Conservation (phyloP, 2,888 invertebrate genomes). For the Atrina japonica region DNA sequence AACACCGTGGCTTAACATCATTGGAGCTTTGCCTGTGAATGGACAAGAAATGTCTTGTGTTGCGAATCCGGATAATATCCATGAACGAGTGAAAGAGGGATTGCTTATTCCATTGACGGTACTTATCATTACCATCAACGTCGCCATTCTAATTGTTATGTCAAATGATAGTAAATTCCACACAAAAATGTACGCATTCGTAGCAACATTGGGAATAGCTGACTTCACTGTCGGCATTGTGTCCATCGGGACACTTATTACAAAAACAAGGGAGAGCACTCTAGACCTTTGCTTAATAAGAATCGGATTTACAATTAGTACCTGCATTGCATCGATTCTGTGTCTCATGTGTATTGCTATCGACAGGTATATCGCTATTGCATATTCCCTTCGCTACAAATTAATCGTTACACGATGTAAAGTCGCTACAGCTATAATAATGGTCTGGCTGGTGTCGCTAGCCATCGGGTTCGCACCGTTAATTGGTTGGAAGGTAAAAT, state of each 20-base stretch:
- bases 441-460: slow-evolving; percentile 60
- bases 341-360: slow-evolving; percentile 67
- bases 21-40: neutral
- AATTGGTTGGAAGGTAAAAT: slow-evolving; percentile 61
- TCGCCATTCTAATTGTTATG: slow-evolving; percentile 54
- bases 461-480: slow-evolving; percentile 66
- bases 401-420: slow-evolving; percentile 57
- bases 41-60: slow-evolving; percentile 1
- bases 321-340: slow-evolving; percentile 58
- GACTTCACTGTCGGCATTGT: slow-evolving; percentile 65
- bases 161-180: slow-evolving; percentile 51
- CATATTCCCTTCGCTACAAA: slow-evolving; percentile 61
- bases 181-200: slow-evolving; percentile 61
- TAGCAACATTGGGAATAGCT: slow-evolving; percentile 61
- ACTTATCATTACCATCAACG: slow-evolving; percentile 58
- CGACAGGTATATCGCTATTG: slow-evolving; percentile 71
- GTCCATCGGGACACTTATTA: slow-evolving; percentile 61
- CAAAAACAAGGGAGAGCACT: slow-evolving; percentile 50
- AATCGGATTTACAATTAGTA: slow-evolving; percentile 59
- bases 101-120: slow-evolving; percentile 58
- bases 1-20: no score
- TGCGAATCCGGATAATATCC: slow-evolving; percentile 50
- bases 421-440: slow-evolving; percentile 50
- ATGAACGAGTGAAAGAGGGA: slow-evolving; percentile 58
- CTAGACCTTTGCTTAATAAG: slow-evolving; percentile 58